Evolutionary conservation across 2,888 invertebrate genomes (phyloP), one percentile per base, ranked within the genome.

Genomic region (Ormyrus thymus): DNA sequence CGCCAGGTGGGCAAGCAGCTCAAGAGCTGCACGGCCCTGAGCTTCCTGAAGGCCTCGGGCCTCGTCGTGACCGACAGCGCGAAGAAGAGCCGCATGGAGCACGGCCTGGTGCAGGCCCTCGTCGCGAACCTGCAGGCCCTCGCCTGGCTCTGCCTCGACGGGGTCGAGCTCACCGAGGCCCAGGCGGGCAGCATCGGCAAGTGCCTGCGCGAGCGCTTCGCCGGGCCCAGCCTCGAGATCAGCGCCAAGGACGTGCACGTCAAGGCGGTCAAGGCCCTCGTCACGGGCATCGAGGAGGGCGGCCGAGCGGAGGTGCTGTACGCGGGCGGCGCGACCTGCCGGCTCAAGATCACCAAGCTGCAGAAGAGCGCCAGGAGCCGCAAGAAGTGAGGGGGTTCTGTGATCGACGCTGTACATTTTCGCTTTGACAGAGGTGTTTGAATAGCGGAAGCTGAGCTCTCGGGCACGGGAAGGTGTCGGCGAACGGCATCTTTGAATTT

Each of bases 191-290:
- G 86, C 6, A 82, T 90, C 15, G 90, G 90, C 3, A 90, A 90
- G 79, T 89, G 88, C 77, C 86, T 90, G 59, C 84, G 90, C 50
- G 90, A 90, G 72, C 84, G 90, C 29, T 90, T 88, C 78, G 87
- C 89, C 2, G 90, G 90, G 0, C 86, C 86, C 6, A 83, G 84
- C 10, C 83, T 90, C 62, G 89, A 90, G 80, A 84, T 90, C 77
- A 89, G 89, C 81, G 88, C 89, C 13, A 90, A 90, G 72, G 89
- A 90, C 80, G 86, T 90, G 13, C 85, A 87, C 74, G 87, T 88
- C 6, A 88, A 85, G 61, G 87, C 90, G 59, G 85, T 90, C 50
- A 90, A 90, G 70, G 85, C 89, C 5, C 82, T 90, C 71, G 89
- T 90, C 1, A 82, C 88, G 10, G 88, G 88, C 8, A 83, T 88